Evolutionary conservation across 2,113 vertebrate species (phyloP).

Genomic region (Anoplopoma fimbria): DNA sequence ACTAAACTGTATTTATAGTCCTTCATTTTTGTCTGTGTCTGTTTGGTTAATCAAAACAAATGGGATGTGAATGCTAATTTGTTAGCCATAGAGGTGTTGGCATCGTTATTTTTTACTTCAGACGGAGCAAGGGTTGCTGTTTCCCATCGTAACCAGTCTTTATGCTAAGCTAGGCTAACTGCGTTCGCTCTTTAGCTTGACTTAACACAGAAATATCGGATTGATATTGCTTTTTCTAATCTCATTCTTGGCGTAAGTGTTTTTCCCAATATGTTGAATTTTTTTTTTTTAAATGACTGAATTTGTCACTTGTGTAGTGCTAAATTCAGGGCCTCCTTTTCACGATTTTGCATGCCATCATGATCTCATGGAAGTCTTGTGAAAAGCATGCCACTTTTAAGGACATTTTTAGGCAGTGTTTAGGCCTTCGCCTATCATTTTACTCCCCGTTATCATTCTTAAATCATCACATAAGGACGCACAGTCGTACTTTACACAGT

Average conservation of each 20-base stretch:
- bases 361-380: neutral
- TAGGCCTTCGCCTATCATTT: neutral
- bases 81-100: neutral
- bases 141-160: neutral
- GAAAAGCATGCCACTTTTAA: neutral
- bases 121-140: neutral
- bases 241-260: neutral
- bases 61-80: neutral
- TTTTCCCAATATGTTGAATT: neutral
- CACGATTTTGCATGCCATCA: too few relatives aligned
- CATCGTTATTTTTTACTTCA: neutral
- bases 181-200: neutral
- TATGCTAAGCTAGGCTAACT: neutral
- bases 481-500: too few relatives aligned
- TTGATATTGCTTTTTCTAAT: neutral
- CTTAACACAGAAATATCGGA: neutral
- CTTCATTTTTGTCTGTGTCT: neutral
- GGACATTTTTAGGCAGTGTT: neutral
- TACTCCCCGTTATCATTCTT: too few relatives aligned
- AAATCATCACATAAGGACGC: too few relatives aligned
- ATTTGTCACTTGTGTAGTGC: too few relatives aligned
- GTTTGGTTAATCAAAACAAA: neutral
- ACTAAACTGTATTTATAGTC: neutral
- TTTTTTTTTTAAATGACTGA: neutral
- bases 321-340: neutral